phyloP scores from a whole-genome alignment of 2,888 invertebrate species.

The Ceraclea dissimilis region DNA sequence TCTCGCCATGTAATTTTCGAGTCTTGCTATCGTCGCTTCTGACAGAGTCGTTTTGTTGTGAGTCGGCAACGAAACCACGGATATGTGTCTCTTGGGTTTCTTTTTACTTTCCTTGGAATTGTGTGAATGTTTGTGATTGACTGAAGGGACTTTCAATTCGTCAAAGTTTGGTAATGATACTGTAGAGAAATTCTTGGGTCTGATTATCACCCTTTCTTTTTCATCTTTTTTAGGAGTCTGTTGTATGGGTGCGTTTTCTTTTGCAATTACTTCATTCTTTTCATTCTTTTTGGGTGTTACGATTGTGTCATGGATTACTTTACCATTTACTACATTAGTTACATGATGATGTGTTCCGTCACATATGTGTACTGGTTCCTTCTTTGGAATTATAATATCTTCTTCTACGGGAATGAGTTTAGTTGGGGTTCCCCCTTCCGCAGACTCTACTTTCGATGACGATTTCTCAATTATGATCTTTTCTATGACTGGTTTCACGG shows the following conservation, averaged over 20 bases:
- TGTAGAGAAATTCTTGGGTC: conserved; percentile 43
- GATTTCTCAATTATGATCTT: conserved; percentile 28
- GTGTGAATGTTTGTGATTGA: neutral
- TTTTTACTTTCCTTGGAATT: conserved; percentile 22
- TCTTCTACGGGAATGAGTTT: conserved; percentile 31
- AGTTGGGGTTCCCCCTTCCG: conserved; percentile 10
- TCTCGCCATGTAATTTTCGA: conserved; percentile 40
- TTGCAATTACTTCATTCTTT: neutral
- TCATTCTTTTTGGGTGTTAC: conserved; percentile 10
- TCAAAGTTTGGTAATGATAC: conserved; percentile 48
- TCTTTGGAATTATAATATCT: conserved; percentile 34
- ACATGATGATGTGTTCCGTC: conserved; percentile 32
- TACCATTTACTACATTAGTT: conserved; percentile 28
- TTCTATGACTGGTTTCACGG: conserved; percentile 33
- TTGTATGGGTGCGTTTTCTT: neutral
- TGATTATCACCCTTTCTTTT: conserved; percentile 12
- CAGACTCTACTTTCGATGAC: conserved; percentile 14
- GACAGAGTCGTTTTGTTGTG: conserved; percentile 31
- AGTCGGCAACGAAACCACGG: conserved; percentile 31
- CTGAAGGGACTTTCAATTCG: conserved; percentile 33
- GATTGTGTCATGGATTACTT: conserved; percentile 19
- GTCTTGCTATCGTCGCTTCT: conserved; percentile 33
- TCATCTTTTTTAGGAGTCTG: conserved; percentile 14
- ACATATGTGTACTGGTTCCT: conserved; percentile 35
- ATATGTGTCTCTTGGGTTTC: conserved; percentile 26